Evolutionary conservation across 2,797 vertebrate species (phyloP).

Genomic region (Somateria mollissima): DNA sequence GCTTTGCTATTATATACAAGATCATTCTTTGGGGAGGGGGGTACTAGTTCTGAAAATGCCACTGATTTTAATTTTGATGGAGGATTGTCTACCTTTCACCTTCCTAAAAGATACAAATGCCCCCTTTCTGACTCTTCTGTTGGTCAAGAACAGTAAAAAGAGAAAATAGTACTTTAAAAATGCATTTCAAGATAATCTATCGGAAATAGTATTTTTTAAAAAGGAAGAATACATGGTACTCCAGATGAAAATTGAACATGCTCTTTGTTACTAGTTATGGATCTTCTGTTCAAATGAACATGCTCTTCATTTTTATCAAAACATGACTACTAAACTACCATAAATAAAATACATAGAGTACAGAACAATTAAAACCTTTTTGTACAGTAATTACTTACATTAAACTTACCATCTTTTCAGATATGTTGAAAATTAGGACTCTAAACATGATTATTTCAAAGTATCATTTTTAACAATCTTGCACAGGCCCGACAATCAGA

Average conservation of each 20-base stretch:
- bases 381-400: conserved; percentile 87
- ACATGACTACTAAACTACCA: conserved; percentile 88
- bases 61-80: conserved; percentile 43
- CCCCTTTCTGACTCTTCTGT: conserved; percentile 69
- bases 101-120: conserved; percentile 65
- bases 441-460: conserved; percentile 84
- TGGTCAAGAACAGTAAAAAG: conserved; percentile 75
- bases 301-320: conserved; percentile 89
- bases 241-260: conserved; percentile 64
- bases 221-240: conserved; percentile 35
- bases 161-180: conserved; percentile 71
- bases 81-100: conserved; percentile 78
- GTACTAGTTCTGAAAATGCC: conserved; percentile 55
- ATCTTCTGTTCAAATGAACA: conserved; percentile 83
- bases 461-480: conserved; percentile 86
- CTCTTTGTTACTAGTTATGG: conserved; percentile 68
- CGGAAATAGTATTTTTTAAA: conserved; percentile 33
- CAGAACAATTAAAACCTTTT: conserved; percentile 83
- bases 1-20: conserved; percentile 55
- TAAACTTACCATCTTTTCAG: conserved; percentile 79
- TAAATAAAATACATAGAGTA: conserved; percentile 90
- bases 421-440: conserved; percentile 84
- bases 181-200: conserved; percentile 67
- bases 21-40: neutral
- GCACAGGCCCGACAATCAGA: conserved; percentile 86